phyloP scores from a whole-genome alignment of 2,797 vertebrate species.

The Heteromormyrus szaboi region DNA sequence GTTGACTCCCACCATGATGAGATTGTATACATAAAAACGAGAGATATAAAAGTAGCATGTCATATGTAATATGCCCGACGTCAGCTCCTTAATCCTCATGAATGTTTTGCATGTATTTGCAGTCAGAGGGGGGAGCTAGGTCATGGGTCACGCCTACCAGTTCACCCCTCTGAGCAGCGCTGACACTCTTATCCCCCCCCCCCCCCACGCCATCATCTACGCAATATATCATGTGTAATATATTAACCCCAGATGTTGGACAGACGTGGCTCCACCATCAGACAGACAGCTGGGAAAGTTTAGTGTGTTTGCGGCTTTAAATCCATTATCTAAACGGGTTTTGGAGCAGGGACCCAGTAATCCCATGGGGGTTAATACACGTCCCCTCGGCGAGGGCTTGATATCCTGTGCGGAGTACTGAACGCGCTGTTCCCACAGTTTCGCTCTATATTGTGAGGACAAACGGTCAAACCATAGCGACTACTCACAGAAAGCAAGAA shows the following conservation, averaged over 20 bases:
- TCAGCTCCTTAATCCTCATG: not conserved
- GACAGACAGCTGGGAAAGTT: not conserved
- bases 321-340: not conserved
- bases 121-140: not conserved
- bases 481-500: not conserved
- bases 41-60: not conserved
- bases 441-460: not conserved
- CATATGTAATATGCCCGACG: not conserved
- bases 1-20: not conserved
- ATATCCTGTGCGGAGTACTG: not conserved
- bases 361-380: not conserved
- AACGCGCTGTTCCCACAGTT: not conserved
- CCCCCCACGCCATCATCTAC: not conserved
- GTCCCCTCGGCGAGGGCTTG: not conserved
- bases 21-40: not conserved
- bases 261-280: not conserved
- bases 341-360: not conserved
- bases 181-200: not conserved
- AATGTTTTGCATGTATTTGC: not conserved
- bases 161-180: not conserved
- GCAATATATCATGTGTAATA: not conserved
- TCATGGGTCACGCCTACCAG: not conserved
- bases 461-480: not conserved
- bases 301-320: not conserved
- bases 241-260: not conserved